Evolutionary conservation across 23 tunicate genomes (phyloP).

Genomic region (Pegea sp.): DNA sequence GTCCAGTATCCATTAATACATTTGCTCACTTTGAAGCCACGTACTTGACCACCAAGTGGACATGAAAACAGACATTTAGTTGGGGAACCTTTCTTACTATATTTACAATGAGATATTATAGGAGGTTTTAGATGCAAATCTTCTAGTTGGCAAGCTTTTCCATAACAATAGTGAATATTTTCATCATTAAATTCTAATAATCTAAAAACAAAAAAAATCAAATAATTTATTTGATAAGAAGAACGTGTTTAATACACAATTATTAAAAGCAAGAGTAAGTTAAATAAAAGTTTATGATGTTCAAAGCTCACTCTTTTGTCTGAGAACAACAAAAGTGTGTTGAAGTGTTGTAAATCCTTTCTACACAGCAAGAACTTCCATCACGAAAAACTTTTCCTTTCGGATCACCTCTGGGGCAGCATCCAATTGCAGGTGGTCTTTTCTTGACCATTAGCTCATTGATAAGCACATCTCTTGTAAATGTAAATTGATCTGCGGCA

Average conservation of each 20-base stretch:
- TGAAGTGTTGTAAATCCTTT: neutral
- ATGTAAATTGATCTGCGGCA: too few species aligned
- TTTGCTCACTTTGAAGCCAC: neutral
- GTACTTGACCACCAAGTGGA: neutral
- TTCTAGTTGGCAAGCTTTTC: neutral
- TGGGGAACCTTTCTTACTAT: neutral
- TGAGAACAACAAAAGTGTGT: neutral
- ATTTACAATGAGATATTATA: neutral
- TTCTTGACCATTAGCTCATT: too few species aligned
- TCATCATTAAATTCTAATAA: neutral
- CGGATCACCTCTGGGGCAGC: slow-evolving; percentile 1
- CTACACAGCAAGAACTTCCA: neutral
- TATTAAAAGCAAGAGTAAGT: too few species aligned
- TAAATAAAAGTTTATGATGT: too few species aligned
- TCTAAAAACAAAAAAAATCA: neutral
- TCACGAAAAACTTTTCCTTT: neutral
- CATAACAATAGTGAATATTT: neutral
- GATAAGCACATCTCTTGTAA: too few species aligned
- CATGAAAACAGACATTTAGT: neutral
- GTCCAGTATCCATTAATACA: neutral
- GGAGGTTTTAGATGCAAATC: neutral
- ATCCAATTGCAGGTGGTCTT: slow-evolving; percentile 1
- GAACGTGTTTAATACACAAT: too few species aligned
- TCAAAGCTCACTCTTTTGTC: neutral
- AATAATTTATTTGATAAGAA: too few species aligned